A percentile compares a stretch with the other conserved stretches of the same genome.
These are phyloP conservation scores for Zophobas morio DNA, from an alignment of 1,140 invertebrate genomes.

Conservation along the genomic window DNA sequence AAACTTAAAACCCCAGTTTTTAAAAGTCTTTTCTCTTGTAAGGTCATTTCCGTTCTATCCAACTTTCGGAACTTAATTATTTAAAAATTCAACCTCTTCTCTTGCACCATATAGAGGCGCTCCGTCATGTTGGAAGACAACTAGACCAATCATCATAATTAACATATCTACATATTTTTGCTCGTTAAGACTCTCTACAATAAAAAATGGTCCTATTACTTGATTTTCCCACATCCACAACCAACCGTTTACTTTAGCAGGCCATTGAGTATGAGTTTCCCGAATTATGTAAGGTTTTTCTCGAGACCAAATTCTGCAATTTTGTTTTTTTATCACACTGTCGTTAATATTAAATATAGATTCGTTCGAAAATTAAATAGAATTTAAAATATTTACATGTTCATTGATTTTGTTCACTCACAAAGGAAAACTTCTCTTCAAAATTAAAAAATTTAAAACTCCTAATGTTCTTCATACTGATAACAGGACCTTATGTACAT, in stretches of 20 bases:
- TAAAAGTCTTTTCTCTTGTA: too few relatives aligned
- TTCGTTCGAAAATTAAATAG: conserved; percentile 54
- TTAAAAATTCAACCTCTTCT: conserved; percentile 43
- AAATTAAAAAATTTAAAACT: too few relatives aligned
- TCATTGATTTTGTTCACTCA: background rate
- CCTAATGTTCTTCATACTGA: too few relatives aligned
- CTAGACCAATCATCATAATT: conserved; percentile 42
- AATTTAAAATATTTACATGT: background rate
- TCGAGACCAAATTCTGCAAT: conserved; percentile 48
- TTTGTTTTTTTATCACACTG: conserved; percentile 48
- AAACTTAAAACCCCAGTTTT: too few relatives aligned
- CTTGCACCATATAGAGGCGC: conserved; percentile 45
- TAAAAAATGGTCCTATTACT: conserved; percentile 48
- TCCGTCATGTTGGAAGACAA: conserved; percentile 54
- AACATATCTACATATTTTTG: conserved; percentile 53
- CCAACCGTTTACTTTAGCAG: conserved; percentile 48
- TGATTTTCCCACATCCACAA: conserved; percentile 46
- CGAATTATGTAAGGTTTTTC: conserved; percentile 52
- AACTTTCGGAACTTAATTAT: conserved; percentile 50
- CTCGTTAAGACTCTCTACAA: conserved; percentile 49
- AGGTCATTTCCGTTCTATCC: conserved; percentile 13
- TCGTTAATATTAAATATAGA: conserved; percentile 46
- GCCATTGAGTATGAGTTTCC: conserved; percentile 49
- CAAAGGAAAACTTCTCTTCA: background rate
- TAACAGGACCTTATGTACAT: too few relatives aligned